These are phyloP conservation scores for Tauraco hartlaubi DNA, from an alignment of 2,797 vertebrate species.

Conservation along the genomic window DNA sequence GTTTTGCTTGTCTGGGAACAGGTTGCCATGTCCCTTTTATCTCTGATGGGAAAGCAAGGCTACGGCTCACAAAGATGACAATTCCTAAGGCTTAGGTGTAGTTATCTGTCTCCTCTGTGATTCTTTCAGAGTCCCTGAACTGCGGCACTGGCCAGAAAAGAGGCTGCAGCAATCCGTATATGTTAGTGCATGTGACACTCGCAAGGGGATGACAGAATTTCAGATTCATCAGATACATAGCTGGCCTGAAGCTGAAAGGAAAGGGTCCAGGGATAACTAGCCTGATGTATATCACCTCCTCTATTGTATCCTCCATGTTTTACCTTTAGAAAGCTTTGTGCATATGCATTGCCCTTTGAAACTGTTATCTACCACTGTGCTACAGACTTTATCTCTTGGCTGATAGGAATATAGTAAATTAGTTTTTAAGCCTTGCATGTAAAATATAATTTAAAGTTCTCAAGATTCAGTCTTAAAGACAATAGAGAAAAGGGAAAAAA, in stretches of 20 bases:
- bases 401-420: slow-evolving; percentile 32
- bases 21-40: slow-evolving; percentile 6
- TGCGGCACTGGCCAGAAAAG: neutral
- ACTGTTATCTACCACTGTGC: neutral
- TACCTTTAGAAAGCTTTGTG: slow-evolving; percentile 10
- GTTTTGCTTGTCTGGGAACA: slow-evolving; percentile 20
- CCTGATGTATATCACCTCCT: slow-evolving; percentile 42
- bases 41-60: slow-evolving; percentile 26
- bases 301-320: slow-evolving; percentile 12
- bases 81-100: slow-evolving; percentile 54
- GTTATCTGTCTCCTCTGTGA: slow-evolving; percentile 50
- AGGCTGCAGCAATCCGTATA: slow-evolving; percentile 3
- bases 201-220: slow-evolving; percentile 18
- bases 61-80: slow-evolving; percentile 20
- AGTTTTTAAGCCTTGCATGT: slow-evolving; percentile 11
- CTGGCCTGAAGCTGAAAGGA: slow-evolving; percentile 2
- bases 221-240: slow-evolving; percentile 1
- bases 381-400: neutral
- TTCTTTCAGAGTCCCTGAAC: slow-evolving; percentile 36
- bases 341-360: slow-evolving; percentile 7
- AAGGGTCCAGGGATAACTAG: neutral
- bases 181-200: neutral
- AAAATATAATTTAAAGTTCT: slow-evolving; percentile 32
- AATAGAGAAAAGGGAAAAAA: neutral
- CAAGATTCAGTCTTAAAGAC: slow-evolving; percentile 9